A percentile compares a stretch with the other conserved stretches of the same genome.
phyloP scores from a whole-genome alignment of 2,888 invertebrate species.

The Diogma glabrata region DNA sequence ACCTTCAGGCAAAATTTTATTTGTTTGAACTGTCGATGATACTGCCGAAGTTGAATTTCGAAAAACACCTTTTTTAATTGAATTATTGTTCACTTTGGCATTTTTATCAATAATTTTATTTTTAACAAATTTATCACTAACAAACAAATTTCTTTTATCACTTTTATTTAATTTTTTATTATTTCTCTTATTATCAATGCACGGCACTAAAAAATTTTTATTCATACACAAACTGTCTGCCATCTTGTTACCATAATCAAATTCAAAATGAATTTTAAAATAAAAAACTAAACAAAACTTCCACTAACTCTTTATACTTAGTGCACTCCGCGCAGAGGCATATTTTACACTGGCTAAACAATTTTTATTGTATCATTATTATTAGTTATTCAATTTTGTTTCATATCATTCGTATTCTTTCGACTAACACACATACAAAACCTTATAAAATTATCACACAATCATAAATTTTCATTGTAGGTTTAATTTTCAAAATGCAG shows the following conservation, averaged over 20 bases:
- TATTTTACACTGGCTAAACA: constrained; percentile 5
- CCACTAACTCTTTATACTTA: not conserved
- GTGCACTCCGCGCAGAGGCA: constrained; percentile 8
- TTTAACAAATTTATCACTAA: constrained; percentile 6
- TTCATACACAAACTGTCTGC: constrained; percentile 65
- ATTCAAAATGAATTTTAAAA: not conserved
- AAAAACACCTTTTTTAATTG: constrained; percentile 3
- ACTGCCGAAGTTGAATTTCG: constrained; percentile 6
- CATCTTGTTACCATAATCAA: constrained; percentile 46
- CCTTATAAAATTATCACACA: too few relatives aligned
- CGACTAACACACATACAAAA: too few relatives aligned
- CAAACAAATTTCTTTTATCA: constrained; percentile 13
- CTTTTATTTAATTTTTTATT: constrained; percentile 10
- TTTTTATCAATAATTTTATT: constrained; percentile 7
- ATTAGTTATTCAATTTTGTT: too few relatives aligned
- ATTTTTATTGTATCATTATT: too few relatives aligned
- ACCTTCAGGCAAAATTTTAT: too few relatives aligned
- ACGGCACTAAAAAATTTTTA: constrained; percentile 25
- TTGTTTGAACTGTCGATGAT: too few relatives aligned
- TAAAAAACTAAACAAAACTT: not conserved
- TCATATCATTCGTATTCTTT: too few relatives aligned
- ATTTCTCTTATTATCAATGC: constrained; percentile 13
- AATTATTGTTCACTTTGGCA: constrained; percentile 6
- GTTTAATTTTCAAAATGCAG: too few relatives aligned
- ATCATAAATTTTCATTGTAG: too few relatives aligned